A percentile compares a stretch with the other conserved stretches of the same genome.
These are phyloP conservation scores for Mastigias papua DNA, from an alignment of 30 jellyfish, hydroid and myxozoan species.

Conservation along the genomic window DNA sequence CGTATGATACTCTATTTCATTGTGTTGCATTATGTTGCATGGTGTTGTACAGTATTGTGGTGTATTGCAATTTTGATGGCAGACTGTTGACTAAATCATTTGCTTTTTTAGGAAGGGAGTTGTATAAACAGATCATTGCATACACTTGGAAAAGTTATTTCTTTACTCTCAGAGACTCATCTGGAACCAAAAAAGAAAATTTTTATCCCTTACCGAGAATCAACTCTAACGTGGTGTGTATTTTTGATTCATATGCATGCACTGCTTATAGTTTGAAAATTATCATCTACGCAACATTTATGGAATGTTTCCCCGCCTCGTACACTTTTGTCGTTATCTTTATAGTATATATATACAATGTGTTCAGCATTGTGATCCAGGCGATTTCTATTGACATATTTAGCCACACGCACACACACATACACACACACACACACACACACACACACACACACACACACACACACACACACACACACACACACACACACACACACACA, in stretches of 20 bases:
- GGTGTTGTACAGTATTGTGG: not conserved
- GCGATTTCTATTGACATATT: too few relatives aligned
- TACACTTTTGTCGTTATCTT: too few relatives aligned
- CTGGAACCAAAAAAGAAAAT: conserved; percentile 62
- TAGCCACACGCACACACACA: too few relatives aligned
- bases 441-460: too few relatives aligned
- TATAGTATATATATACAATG: too few relatives aligned
- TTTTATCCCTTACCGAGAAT: conserved; percentile 91
- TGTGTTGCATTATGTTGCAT: not conserved
- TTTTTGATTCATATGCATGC: not conserved
- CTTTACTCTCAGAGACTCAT: conserved; percentile 83
- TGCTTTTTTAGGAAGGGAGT: conserved; percentile 87
- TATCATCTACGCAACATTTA: too few relatives aligned
- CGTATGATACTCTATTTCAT: not conserved
- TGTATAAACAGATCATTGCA: conserved; percentile 95
- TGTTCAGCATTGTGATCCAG: too few relatives aligned
- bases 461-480: too few relatives aligned
- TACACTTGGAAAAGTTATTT: conserved; percentile 96
- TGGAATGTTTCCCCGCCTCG: too few relatives aligned
- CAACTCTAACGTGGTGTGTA: conserved; percentile 92
- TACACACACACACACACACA: too few relatives aligned
- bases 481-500: too few relatives aligned
- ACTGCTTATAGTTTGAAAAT: too few relatives aligned
- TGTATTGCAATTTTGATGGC: not conserved
- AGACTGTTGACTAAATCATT: not conserved